Conservation (phyloP, 2,888 invertebrate species). For the Phaedon cochleariae region DNA sequence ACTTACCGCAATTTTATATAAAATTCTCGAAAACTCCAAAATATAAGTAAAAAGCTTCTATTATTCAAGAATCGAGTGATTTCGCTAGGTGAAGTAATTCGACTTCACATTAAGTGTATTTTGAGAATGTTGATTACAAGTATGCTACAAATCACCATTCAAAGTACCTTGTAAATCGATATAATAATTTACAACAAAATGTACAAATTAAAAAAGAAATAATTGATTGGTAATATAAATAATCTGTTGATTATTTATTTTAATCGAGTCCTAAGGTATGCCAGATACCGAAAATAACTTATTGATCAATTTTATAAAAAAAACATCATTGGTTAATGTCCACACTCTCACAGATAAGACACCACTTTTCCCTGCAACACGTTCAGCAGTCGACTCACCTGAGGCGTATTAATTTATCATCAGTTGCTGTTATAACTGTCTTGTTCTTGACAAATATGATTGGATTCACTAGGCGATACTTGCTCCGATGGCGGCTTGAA, state of each 20-base stretch:
- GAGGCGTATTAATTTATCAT: conserved; percentile 44
- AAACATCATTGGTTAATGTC: conserved; percentile 40
- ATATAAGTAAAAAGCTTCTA: conserved; percentile 18
- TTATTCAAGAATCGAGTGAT: conserved; percentile 5
- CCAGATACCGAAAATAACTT: conserved; percentile 38
- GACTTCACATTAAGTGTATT: not conserved
- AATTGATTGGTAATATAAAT: conserved; percentile 37
- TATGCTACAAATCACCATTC: not conserved
- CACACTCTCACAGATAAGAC: conserved; percentile 42
- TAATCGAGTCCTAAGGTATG: conserved; percentile 45
- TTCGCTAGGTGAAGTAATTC: conserved; percentile 12
- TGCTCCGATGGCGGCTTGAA: conserved; percentile 66
- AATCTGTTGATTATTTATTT: conserved; percentile 38
- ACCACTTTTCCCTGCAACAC: conserved; percentile 39
- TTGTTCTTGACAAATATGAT: conserved; percentile 51
- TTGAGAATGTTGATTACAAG: not conserved
- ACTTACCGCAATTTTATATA: not conserved
- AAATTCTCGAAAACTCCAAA: conserved; percentile 15
- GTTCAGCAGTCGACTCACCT: conserved; percentile 24
- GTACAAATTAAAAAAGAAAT: conserved; percentile 39
- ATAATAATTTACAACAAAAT: conserved; percentile 39
- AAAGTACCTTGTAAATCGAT: not conserved
- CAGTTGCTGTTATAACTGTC: conserved; percentile 58
- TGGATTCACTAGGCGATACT: conserved; percentile 45
- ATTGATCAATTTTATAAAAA: conserved; percentile 35